Percentiles rank a stretch among this genome's conserved stretches.
Evolutionary conservation across 2,888 invertebrate species (phyloP).

Genomic region (Zygothrica quintamaculata): DNA sequence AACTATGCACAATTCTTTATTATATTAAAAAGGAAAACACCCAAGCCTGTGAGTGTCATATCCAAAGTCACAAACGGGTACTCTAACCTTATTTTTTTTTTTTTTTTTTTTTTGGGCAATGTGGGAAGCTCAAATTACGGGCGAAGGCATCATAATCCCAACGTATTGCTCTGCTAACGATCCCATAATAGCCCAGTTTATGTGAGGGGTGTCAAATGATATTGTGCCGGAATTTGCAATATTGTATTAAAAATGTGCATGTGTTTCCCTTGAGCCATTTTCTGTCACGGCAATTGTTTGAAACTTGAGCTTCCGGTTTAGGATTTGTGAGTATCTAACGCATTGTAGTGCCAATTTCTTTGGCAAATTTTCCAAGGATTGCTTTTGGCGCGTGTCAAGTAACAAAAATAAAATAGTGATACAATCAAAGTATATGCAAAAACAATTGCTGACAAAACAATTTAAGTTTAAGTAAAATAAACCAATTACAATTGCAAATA

Average conservation of each 20-base stretch:
- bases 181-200: constrained; percentile 46
- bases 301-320: constrained; percentile 66
- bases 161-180: constrained; percentile 46
- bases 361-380: constrained; percentile 38
- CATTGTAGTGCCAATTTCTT: constrained; percentile 13
- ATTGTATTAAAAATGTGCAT: constrained; percentile 63
- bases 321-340: constrained; percentile 23
- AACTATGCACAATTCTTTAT: constrained; percentile 53
- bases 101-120: constrained; percentile 41
- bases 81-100: constrained; percentile 46
- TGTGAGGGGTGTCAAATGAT: constrained; percentile 65
- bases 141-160: constrained; percentile 42
- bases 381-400: constrained; percentile 67
- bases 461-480: constrained; percentile 13
- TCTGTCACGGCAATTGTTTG: constrained; percentile 64
- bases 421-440: constrained; percentile 7
- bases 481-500: constrained; percentile 46
- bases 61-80: constrained; percentile 53
- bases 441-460: not conserved
- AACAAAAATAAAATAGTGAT: constrained; percentile 31
- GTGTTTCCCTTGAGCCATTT: constrained; percentile 39
- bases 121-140: constrained; percentile 67
- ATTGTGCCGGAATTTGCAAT: constrained; percentile 68
- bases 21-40: constrained; percentile 50
- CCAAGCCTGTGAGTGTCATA: constrained; percentile 48